Conservation (phyloP, 2,113 vertebrate genomes). For the Oryzias melastigma region DNA sequence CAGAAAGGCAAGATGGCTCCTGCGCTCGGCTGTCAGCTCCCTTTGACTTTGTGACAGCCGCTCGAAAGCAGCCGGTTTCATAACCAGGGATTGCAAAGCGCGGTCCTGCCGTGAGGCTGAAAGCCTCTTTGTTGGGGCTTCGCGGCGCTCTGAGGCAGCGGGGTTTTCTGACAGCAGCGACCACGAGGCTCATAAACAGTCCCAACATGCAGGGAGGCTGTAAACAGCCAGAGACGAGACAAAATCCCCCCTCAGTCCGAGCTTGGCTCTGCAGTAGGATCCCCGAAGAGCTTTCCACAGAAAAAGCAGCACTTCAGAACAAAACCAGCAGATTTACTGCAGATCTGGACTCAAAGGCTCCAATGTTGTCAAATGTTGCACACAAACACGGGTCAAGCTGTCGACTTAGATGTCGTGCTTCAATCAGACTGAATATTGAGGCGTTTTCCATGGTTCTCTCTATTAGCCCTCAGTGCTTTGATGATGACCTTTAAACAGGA, state of each 20-base stretch:
- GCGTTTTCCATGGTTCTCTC: too few relatives aligned
- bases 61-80: background rate
- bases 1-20: background rate
- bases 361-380: background rate
- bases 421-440: too few relatives aligned
- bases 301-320: slow-evolving; percentile 26
- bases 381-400: too few relatives aligned
- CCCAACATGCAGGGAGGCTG: slow-evolving; percentile 32
- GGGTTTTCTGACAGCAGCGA: slow-evolving; percentile 6
- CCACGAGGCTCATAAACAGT: slow-evolving; percentile 39
- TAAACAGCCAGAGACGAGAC: slow-evolving; percentile 41
- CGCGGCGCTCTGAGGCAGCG: background rate
- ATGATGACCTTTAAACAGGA: too few relatives aligned
- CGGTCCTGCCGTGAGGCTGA: slow-evolving; percentile 4
- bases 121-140: background rate
- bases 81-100: background rate
- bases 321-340: slow-evolving; percentile 19
- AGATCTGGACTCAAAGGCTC: background rate
- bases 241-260: slow-evolving; percentile 30
- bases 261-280: slow-evolving; percentile 2
- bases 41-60: slow-evolving; percentile 16
- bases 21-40: slow-evolving; percentile 1
- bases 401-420: too few relatives aligned
- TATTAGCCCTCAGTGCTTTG: too few relatives aligned
- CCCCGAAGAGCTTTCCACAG: slow-evolving; percentile 14